Percentiles rank a stretch among this genome's conserved stretches.
phyloP scores from a whole-genome alignment of 2,113 vertebrate genomes.

The Cinclus mexicanus region DNA sequence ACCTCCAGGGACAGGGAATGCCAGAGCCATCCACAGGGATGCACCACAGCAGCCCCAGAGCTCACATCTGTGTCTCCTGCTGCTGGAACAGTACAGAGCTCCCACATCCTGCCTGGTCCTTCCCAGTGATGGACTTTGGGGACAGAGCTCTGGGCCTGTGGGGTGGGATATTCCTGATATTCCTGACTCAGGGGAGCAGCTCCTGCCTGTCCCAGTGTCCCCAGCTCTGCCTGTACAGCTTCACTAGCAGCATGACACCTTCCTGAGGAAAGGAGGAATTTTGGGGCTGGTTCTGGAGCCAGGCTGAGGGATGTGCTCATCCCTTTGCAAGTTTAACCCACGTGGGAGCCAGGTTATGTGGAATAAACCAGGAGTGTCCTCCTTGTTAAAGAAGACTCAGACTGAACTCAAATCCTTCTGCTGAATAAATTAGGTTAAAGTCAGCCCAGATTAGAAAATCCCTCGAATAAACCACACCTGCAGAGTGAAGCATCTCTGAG shows the following conservation, averaged over 20 bases:
- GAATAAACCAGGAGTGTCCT: not conserved
- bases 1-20: not conserved
- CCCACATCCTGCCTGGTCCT: not conserved
- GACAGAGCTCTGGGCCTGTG: not conserved
- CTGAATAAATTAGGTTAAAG: not conserved
- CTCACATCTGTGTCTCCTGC: rapidly evolving
- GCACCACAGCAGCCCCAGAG: not conserved
- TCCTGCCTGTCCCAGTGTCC: not conserved
- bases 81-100: not conserved
- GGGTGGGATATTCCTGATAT: not conserved
- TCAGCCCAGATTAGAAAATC: slow-evolving; percentile 1
- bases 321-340: not conserved
- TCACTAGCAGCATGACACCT: rapidly evolving
- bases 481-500: not conserved
- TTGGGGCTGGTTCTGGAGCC: not conserved
- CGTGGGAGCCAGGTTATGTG: not conserved
- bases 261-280: not conserved
- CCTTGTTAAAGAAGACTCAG: not conserved
- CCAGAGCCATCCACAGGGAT: rapidly evolving
- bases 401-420: slow-evolving; percentile 10
- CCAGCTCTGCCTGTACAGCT: not conserved
- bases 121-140: rapidly evolving
- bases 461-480: not conserved
- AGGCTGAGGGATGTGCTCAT: not conserved
- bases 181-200: not conserved